Evolutionary conservation across 2,113 vertebrate genomes (phyloP).

Genomic region (Xerus inauris): DNA sequence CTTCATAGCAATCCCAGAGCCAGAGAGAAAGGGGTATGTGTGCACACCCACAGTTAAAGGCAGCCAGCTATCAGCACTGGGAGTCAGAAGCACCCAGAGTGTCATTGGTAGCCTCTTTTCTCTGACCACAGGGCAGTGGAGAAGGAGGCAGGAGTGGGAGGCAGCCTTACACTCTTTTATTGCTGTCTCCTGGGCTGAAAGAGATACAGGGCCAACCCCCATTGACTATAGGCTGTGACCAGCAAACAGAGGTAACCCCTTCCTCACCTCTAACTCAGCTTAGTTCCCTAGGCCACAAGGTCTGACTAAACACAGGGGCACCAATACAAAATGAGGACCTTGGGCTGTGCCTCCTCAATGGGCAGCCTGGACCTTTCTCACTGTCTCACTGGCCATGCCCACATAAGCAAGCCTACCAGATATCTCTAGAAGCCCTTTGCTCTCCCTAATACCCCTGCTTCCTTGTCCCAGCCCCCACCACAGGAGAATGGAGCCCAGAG

Average conservation of each 20-base stretch:
- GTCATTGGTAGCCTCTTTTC: slow-evolving; percentile 57
- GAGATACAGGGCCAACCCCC: not conserved
- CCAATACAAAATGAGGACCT: not conserved
- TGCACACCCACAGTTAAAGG: not conserved
- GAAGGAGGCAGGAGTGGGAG: not conserved
- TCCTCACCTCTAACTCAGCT: not conserved
- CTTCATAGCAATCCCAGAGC: slow-evolving; percentile 51
- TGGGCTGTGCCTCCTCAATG: not conserved
- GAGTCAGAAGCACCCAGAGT: slow-evolving; percentile 3
- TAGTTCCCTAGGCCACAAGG: not conserved
- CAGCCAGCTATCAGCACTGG: slow-evolving; percentile 64
- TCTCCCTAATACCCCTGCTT: not conserved
- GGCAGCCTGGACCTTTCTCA: not conserved
- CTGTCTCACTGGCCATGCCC: not conserved
- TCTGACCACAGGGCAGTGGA: not conserved
- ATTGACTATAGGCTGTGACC: not conserved
- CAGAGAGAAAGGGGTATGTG: slow-evolving; percentile 21
- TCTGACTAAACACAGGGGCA: not conserved
- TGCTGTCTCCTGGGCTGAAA: not conserved
- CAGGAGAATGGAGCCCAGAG: slow-evolving; percentile 1
- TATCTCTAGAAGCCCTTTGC: not conserved
- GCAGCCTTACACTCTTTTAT: not conserved
- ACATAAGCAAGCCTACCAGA: not conserved
- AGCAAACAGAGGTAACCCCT: not conserved
- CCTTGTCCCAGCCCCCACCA: not conserved